These are phyloP conservation scores for Yoshiicerus persimilis DNA, from an alignment of 1,140 invertebrate species.

Conservation along the genomic window DNA sequence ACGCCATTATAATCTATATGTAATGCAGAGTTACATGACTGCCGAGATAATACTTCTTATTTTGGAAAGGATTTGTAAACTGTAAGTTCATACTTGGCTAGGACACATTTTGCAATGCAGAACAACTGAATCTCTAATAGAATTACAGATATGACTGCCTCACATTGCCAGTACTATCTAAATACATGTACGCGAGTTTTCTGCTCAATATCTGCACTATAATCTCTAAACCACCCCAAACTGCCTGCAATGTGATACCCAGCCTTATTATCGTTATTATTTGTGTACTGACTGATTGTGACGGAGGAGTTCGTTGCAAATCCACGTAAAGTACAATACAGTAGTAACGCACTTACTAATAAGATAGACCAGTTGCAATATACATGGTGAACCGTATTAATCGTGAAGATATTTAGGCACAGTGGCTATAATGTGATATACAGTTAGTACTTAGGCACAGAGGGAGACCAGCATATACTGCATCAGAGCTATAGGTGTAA, in stretches of 20 bases:
- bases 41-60: background rate
- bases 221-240: background rate
- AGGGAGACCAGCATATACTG: too few relatives aligned
- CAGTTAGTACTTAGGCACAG: background rate
- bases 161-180: background rate
- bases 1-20: background rate
- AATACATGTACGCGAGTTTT: background rate
- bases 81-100: constrained; percentile 9
- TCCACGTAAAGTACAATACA: background rate
- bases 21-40: background rate
- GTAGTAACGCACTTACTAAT: background rate
- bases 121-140: background rate
- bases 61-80: background rate
- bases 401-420: background rate
- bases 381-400: background rate
- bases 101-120: constrained; percentile 9
- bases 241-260: background rate
- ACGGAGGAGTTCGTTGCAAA: too few relatives aligned
- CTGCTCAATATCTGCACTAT: background rate
- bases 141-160: background rate
- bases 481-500: background rate
- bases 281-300: background rate
- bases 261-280: background rate
- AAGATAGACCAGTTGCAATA: background rate
- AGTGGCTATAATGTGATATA: background rate